These are phyloP conservation scores for Stenotaenia linearis DNA, from an alignment of 2,888 invertebrate species.

Conservation along the genomic window DNA sequence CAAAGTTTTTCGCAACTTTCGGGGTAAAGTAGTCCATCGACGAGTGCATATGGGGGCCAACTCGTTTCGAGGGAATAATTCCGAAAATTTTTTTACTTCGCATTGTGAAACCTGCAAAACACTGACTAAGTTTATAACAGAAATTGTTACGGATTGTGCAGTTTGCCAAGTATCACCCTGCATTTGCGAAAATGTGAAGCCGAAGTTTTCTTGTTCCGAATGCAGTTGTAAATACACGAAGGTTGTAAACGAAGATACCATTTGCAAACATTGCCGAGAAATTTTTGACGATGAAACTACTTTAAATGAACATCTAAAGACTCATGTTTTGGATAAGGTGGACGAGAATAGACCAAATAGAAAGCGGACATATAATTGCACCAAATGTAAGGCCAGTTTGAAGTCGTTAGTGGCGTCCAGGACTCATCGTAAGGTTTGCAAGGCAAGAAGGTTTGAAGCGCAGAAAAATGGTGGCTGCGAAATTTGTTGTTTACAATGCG, in stretches of 20 bases:
- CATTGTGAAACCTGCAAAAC: neutral
- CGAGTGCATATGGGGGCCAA: neutral
- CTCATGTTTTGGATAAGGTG: neutral
- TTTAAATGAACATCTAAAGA: neutral
- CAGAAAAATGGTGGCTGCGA: neutral
- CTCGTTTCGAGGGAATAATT: too few relatives aligned
- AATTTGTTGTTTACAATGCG: neutral
- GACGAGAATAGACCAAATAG: neutral
- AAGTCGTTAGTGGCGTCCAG: neutral
- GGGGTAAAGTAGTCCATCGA: neutral
- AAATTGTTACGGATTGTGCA: neutral
- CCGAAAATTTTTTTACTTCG: neutral
- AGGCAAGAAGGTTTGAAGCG: neutral
- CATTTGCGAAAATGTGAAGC: neutral
- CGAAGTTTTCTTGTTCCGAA: neutral
- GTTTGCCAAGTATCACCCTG: neutral
- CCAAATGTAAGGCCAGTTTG: neutral
- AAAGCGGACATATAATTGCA: neutral
- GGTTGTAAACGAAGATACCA: neutral
- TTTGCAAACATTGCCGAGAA: neutral
- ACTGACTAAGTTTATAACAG: neutral
- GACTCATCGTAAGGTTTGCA: neutral
- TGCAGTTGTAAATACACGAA: neutral
- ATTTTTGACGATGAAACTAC: neutral
- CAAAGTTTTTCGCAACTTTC: neutral